Conservation (phyloP, 2,113 vertebrate species). For the Myxocyprinus asiaticus region DNA sequence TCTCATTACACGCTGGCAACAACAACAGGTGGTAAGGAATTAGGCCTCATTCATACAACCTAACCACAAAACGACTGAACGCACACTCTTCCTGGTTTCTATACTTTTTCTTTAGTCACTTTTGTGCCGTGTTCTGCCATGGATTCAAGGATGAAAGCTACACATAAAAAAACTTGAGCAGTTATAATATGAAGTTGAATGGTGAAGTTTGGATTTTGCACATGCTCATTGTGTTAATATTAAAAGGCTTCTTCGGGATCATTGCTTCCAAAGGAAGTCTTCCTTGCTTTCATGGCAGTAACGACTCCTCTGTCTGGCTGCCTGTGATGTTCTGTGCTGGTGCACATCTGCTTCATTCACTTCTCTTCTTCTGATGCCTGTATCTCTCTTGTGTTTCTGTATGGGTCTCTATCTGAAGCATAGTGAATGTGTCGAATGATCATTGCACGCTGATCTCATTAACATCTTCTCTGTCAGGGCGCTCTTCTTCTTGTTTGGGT, state of each 20-base stretch:
- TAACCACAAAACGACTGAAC: constrained; percentile 53
- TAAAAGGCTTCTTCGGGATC: too few species aligned
- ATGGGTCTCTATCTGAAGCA: constrained; percentile 35
- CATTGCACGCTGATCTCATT: constrained; percentile 53
- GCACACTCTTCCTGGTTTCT: constrained; percentile 36
- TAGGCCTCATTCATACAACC: constrained; percentile 69
- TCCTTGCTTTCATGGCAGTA: constrained; percentile 64
- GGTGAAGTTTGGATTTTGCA: too few species aligned
- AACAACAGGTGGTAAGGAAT: constrained; percentile 81
- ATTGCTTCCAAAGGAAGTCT: background rate
- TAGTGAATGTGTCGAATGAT: constrained; percentile 43
- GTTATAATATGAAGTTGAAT: too few species aligned
- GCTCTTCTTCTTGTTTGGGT: constrained; percentile 25
- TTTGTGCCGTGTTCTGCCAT: constrained; percentile 62
- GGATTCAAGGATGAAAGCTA: constrained; percentile 59
- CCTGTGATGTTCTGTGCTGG: constrained; percentile 54
- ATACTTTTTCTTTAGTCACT: constrained; percentile 47
- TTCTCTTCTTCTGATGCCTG: constrained; percentile 48
- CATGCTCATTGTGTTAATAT: background rate
- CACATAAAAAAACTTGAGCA: too few species aligned
- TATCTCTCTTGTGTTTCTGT: constrained; percentile 41
- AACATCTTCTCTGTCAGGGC: constrained; percentile 21
- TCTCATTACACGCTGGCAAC: constrained; percentile 81
- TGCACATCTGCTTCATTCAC: constrained; percentile 45
- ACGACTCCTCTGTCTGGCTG: constrained; percentile 52